These are phyloP conservation scores for Mystacornis crossleyi DNA, from an alignment of 2,113 vertebrate species.

Conservation along the genomic window DNA sequence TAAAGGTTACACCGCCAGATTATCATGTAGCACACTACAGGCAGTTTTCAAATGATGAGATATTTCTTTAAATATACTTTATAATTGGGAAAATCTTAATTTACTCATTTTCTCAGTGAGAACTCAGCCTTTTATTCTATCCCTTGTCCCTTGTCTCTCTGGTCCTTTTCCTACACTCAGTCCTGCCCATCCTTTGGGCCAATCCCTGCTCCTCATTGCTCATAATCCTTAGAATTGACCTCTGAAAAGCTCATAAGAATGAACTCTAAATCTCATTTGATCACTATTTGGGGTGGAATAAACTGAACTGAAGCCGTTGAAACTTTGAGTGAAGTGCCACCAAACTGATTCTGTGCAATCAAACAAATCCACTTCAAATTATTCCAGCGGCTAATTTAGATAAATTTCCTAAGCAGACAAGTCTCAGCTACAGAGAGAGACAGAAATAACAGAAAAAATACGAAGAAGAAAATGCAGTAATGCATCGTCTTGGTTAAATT, in stretches of 20 bases:
- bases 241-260: background rate
- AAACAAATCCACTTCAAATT: background rate
- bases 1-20: background rate
- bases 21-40: fast-evolving
- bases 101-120: background rate
- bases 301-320: background rate
- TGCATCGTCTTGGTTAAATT: background rate
- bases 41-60: background rate
- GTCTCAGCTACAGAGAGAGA: background rate
- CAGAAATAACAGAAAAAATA: background rate
- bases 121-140: background rate
- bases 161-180: background rate
- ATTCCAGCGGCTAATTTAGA: background rate
- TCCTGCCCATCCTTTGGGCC: background rate
- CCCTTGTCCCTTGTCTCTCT: background rate
- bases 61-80: background rate
- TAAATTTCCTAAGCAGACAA: background rate
- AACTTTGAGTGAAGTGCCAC: background rate
- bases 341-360: background rate
- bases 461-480: background rate
- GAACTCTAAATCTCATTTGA: background rate
- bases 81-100: background rate
- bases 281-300: background rate
- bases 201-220: background rate
- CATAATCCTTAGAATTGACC: background rate